Base-by-base conservation (phyloP, 1,140 invertebrate genomes). In the Centruroides vittatus region DNA sequence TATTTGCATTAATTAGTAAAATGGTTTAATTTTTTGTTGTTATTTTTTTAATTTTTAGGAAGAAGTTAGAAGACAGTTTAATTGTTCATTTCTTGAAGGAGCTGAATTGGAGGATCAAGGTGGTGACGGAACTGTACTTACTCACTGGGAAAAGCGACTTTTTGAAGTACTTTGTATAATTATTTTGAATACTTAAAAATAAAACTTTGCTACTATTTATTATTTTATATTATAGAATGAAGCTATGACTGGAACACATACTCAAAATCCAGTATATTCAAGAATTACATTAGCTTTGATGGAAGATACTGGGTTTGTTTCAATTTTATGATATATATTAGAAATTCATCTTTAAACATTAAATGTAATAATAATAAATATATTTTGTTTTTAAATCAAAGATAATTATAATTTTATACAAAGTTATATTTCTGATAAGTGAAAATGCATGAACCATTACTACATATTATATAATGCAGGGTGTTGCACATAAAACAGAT, bases 231-330 rank as follows among this genome's bases (percentile, higher is more conserved):
- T 67, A 61, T 52, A 95, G 89, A 99, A 99, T 77, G 96, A 99
- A 80, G 94, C 93, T 0, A 99, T 99, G 96, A 98, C 96, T 0
- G 96, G 95, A 1, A 98, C 94, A 0, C 96, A 98, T 72, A 99
- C 96, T 0, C 95, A 98, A 75, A 95, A 97, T 77, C 93, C 94
- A 0, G 89, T 97, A 1, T 98, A 98, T 73, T 98, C 93, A 1
- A 77, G 93, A 51, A 86, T 99, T 62, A 98, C 94, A 0, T 78
- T 99, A 49, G 96, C 96, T 0, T 76, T 98, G 50, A 91, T 99
- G 90, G 94, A 99, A 75, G 96, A 99, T 72, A 98, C 93, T 0
- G 96, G 95, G 74, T 77, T 68, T 61, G 65, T 55, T 13, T 50
- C 4, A 9, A 10, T 47, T n/a, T 13, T 13, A 47, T 12, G 1